Conservation (phyloP, 1,140 invertebrate species). For the Heterodera carotae region DNA sequence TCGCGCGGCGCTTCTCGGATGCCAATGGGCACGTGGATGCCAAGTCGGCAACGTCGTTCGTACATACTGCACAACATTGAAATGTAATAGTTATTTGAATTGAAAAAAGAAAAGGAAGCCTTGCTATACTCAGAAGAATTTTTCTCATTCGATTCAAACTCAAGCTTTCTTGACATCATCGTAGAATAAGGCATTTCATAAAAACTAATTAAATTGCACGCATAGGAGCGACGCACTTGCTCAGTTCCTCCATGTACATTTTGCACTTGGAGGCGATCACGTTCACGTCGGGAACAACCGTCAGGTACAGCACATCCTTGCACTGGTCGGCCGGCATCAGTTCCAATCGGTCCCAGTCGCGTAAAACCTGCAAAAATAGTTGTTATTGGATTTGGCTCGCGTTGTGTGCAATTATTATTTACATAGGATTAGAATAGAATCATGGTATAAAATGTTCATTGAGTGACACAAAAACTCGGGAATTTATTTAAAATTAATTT, state of each 20-base stretch:
- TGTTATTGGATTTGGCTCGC: conserved; percentile 17
- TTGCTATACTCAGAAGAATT: too few relatives aligned
- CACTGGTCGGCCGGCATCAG: conserved; percentile 89
- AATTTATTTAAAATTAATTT: too few relatives aligned
- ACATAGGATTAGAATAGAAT: too few relatives aligned
- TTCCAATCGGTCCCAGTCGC: conserved; percentile 51
- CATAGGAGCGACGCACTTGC: conserved; percentile 65
- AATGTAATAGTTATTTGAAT: background rate
- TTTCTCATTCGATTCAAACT: too few relatives aligned
- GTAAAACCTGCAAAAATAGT: conserved; percentile 42
- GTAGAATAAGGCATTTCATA: too few relatives aligned
- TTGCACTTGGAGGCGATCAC: conserved; percentile 74
- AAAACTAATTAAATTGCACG: too few relatives aligned
- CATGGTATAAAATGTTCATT: too few relatives aligned
- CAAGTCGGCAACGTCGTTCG: conserved; percentile 75
- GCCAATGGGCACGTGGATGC: conserved; percentile 77
- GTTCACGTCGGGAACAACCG: conserved; percentile 88
- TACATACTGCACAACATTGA: conserved; percentile 36
- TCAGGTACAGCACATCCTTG: conserved; percentile 89
- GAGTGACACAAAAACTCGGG: too few relatives aligned
- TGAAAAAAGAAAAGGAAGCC: too few relatives aligned
- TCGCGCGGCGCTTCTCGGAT: conserved; percentile 77
- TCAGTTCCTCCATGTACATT: conserved; percentile 64
- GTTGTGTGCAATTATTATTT: too few relatives aligned
- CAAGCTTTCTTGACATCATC: too few relatives aligned